These are phyloP conservation scores for Drosophila busckii DNA, from an alignment of 1,140 invertebrate genomes.

Conservation along the genomic window DNA sequence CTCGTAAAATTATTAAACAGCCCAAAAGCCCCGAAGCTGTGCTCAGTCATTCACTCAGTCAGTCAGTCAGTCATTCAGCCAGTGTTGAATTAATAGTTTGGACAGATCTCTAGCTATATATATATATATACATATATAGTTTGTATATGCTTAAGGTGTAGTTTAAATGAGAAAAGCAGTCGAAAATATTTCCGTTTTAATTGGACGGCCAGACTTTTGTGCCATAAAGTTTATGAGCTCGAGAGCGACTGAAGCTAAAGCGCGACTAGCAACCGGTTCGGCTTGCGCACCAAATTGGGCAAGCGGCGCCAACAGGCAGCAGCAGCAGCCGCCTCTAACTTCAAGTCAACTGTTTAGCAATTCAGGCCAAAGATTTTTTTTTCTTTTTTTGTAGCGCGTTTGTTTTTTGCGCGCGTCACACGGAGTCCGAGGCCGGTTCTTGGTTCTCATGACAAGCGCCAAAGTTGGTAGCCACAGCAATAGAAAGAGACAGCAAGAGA, in stretches of 20 bases:
- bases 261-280: constrained; percentile 61
- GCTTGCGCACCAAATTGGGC: constrained; percentile 59
- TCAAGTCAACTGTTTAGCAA: constrained; percentile 48
- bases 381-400: constrained; percentile 31
- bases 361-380: constrained; percentile 63
- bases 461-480: constrained; percentile 74
- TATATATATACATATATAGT: constrained; percentile 1
- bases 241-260: constrained; percentile 6
- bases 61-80: not conserved
- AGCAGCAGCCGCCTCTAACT: constrained; percentile 5
- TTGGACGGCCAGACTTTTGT: constrained; percentile 48
- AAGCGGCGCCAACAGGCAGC: constrained; percentile 51
- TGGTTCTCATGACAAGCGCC: constrained; percentile 56
- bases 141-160: not conserved
- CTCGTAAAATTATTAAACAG: constrained; percentile 40
- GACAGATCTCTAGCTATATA: constrained; percentile 1
- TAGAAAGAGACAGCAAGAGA: no score
- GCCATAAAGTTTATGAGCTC: constrained; percentile 45
- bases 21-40: no score
- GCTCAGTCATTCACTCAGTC: not conserved
- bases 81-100: not conserved
- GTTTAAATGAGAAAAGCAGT: constrained; percentile 22
- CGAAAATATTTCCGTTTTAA: constrained; percentile 68
- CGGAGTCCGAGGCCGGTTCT: constrained; percentile 61
- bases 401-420: no score